Evolutionary conservation across 2,888 invertebrate genomes (phyloP), one percentile per base, ranked within the genome.

Genomic region (Syritta pipiens): DNA sequence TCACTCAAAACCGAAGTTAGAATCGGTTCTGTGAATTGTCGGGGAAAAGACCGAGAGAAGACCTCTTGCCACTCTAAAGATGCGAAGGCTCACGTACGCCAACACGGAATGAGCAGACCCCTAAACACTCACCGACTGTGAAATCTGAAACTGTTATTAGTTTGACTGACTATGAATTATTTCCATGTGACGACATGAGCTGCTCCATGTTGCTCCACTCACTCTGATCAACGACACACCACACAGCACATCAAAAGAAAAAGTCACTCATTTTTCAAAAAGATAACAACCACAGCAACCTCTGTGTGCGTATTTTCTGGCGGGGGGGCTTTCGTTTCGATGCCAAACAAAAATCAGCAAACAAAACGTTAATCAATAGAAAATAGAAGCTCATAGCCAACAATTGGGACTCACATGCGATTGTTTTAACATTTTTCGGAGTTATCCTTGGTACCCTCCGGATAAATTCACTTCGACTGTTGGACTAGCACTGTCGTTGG

Each of bases 391-490:
- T 19, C 3, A 46, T 32, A 40, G 20, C 28, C 5, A 55, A 20
- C 17, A 55, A 28, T 5, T 42, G 12, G 7, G 19, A 77, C 77
- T 77, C 42, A 77, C 77, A 72, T 77, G 77, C 59, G 77, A 60
- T 65, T 77, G 65, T 60, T 77, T 77, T 26, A 72, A 72, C 77
- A 77, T 77, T n/a, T n/a, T n/a, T n/a, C n/a, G n/a, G n/a, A 37
- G 37, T 65, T 10, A 37, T 40, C 44, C 44, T 49, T n/a, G n/a
- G n/a, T n/a, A n/a, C n/a, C n/a, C n/a, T n/a, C n/a, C n/a, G n/a
- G n/a, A n/a, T n/a, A n/a, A n/a, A n/a, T n/a, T n/a, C 32, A 51
- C 24, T 46, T 49, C 14, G 32, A 44, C 30, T 49, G 28, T 26
- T 57, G 9, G 44, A 51, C 32, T 51, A 19, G 44, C 35, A 76